Conservation (phyloP, 2,888 invertebrate genomes). For the Spilarctia lutea region DNA sequence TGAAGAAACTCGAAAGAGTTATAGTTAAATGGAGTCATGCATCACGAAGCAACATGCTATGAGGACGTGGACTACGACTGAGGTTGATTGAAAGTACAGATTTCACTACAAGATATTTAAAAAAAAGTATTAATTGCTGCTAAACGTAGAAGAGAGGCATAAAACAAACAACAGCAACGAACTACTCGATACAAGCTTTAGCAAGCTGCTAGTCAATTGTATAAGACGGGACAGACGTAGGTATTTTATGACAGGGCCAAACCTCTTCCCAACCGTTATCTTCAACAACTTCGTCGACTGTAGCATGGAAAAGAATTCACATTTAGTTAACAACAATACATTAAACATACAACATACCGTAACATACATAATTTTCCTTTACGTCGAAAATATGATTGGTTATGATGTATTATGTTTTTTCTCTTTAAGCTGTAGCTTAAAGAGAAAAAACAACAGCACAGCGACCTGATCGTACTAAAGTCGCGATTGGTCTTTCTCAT, state of each 20-base stretch:
- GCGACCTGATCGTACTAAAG: neutral
- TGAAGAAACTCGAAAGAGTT: conserved; percentile 24
- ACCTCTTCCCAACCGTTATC: conserved; percentile 80
- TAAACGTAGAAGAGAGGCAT: conserved; percentile 23
- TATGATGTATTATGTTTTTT: no score
- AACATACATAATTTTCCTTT: neutral
- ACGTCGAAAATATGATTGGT: neutral
- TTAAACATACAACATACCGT: conserved; percentile 5
- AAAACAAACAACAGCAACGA: conserved; percentile 58
- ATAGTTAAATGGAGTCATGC: conserved; percentile 42
- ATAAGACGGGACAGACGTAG: conserved; percentile 49
- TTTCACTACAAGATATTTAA: neutral
- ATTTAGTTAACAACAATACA: conserved; percentile 38
- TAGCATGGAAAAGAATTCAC: conserved; percentile 76
- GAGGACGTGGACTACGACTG: conserved; percentile 44
- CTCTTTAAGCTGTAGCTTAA: no score
- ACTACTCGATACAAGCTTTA: conserved; percentile 62
- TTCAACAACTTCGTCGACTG: conserved; percentile 82
- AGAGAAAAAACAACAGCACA: neutral
- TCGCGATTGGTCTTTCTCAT: neutral
- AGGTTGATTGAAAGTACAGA: conserved; percentile 20
- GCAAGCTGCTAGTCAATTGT: conserved; percentile 51
- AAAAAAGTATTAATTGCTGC: neutral
- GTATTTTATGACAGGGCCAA: conserved; percentile 67
- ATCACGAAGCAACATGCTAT: conserved; percentile 49